phyloP scores from a whole-genome alignment of 1,140 invertebrate species.

The Medauroidea extradentata region DNA sequence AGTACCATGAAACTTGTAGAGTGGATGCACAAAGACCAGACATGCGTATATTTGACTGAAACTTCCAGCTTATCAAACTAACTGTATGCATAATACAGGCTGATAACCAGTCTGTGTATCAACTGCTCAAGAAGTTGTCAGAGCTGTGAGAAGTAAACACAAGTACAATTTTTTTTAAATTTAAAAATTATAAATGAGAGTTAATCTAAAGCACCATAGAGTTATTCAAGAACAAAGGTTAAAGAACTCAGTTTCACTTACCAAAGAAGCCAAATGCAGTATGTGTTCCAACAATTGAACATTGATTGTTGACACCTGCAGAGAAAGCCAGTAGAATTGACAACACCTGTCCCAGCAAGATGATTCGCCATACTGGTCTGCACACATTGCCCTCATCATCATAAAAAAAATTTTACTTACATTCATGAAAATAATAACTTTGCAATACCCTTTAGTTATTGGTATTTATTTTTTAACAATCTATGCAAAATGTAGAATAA shows the following conservation, averaged over 20 bases:
- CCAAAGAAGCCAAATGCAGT: conserved; percentile 48
- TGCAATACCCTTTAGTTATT: too few relatives aligned
- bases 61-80: too few relatives aligned
- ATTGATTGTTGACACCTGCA: conserved; percentile 67
- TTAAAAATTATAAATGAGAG: background rate
- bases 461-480: too few relatives aligned
- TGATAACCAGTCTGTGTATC: too few relatives aligned
- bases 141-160: background rate
- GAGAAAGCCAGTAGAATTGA: conserved; percentile 70
- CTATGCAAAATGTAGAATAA: too few relatives aligned
- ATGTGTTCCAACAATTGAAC: conserved; percentile 62
- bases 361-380: conserved; percentile 70
- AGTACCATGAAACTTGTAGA: background rate
- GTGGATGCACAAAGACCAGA: too few relatives aligned
- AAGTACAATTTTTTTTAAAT: background rate
- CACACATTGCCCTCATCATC: conserved; percentile 28
- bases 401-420: too few relatives aligned
- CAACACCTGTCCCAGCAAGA: conserved; percentile 71
- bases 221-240: conserved; percentile 7
- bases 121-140: too few relatives aligned
- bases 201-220: background rate
- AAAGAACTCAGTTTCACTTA: conserved; percentile 55
- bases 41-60: too few relatives aligned
- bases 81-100: too few relatives aligned
- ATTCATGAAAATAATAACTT: too few relatives aligned